A percentile compares a stretch with the other conserved stretches of the same genome.
Evolutionary conservation across 2,113 vertebrate genomes (phyloP).

Genomic region (Corydoras sp.): DNA sequence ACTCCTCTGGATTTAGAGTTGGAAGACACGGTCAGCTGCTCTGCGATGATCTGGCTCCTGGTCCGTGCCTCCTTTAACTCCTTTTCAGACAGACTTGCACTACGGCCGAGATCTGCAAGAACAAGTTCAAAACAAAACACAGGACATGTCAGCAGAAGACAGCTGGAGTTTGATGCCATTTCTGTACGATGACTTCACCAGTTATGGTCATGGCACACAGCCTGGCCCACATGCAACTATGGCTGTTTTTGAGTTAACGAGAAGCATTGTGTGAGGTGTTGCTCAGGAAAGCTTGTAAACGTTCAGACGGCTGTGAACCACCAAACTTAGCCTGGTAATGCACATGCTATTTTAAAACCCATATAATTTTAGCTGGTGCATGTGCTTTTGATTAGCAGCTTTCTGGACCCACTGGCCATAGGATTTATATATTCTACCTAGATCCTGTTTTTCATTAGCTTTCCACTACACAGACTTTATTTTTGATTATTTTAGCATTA

Average conservation of each 20-base stretch:
- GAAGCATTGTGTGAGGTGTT: constrained; percentile 25
- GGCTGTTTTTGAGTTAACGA: too few species aligned
- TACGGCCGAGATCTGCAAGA: constrained; percentile 72
- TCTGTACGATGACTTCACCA: constrained; percentile 6
- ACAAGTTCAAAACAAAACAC: constrained; percentile 2
- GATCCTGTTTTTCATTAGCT: constrained; percentile 44
- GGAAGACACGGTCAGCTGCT: constrained; percentile 83
- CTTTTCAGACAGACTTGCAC: constrained; percentile 82
- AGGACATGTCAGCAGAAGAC: background rate
- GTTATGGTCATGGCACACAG: background rate
- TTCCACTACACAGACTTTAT: background rate
- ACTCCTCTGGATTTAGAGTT: constrained; percentile 83
- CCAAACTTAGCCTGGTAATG: constrained; percentile 36
- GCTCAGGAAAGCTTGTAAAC: constrained; percentile 44
- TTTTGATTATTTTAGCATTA: constrained; percentile 21
- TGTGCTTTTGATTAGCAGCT: constrained; percentile 49
- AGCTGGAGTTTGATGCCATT: background rate
- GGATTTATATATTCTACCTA: constrained; percentile 12
- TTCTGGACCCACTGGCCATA: background rate
- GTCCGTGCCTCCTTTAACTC: constrained; percentile 86
- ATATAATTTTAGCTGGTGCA: constrained; percentile 51
- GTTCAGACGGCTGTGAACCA: constrained; percentile 38
- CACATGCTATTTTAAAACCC: constrained; percentile 53
- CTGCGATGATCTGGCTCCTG: constrained; percentile 80
- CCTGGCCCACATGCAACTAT: background rate